Evolutionary conservation across 2,888 invertebrate species (phyloP).

Genomic region (Tiliacea aurago): DNA sequence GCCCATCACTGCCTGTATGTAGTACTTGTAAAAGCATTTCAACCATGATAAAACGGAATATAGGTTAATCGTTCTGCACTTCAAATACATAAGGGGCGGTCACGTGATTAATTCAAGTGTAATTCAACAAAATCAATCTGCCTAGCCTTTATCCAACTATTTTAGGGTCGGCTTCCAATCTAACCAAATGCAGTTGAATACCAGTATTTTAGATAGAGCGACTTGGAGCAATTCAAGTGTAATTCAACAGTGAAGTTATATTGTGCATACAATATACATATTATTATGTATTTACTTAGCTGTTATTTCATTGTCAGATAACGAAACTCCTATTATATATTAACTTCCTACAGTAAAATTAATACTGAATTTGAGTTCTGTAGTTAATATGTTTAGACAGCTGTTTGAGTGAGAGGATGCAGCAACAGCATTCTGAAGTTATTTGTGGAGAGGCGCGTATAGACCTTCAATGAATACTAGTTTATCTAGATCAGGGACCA

Average conservation of each 20-base stretch:
- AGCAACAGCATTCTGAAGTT: neutral
- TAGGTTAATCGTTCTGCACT: conserved; percentile 7
- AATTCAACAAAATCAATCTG: no score
- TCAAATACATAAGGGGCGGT: neutral
- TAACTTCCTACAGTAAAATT: neutral
- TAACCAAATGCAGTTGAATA: no score
- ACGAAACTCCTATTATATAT: neutral
- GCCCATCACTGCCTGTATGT: no score
- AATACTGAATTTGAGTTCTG: neutral
- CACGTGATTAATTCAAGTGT: neutral
- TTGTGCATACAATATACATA: neutral
- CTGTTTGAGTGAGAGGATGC: neutral
- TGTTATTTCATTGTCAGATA: neutral
- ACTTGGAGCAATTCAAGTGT: neutral
- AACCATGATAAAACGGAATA: neutral
- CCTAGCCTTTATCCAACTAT: no score
- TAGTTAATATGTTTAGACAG: neutral
- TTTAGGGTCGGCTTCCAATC: no score
- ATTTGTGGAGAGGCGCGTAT: neutral
- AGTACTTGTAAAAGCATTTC: neutral
- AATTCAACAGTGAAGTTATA: neutral
- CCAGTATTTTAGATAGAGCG: no score
- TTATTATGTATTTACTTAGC: neutral
- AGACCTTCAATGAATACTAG: neutral
- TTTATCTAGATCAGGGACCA: no score